Base-by-base conservation (phyloP, 2,113 vertebrate species). In the Sphaerodactylus townsendi region DNA sequence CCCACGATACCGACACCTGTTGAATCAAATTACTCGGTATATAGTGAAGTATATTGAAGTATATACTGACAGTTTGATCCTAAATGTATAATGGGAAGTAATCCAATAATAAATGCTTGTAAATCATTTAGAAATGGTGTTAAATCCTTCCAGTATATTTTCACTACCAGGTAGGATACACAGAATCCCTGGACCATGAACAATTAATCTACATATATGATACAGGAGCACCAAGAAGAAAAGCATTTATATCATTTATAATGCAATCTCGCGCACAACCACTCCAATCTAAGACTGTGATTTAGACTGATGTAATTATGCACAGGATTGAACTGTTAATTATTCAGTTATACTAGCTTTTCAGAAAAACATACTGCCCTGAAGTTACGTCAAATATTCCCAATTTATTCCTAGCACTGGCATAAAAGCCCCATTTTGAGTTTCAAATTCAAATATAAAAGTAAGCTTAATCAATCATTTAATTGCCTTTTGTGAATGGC, bases 1-100 rank as follows among this genome's bases (percentile, higher is more conserved):
- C 75, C 25, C 35, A 69, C 35, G 83, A 78, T 14, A 46, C 44
- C 71, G 30, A 28, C 59, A 83, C 44, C 81, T 66, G 72, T 71
- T 74, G 71, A 83, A 75, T 75, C 56, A 75, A 75, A 66, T 71
- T 84, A 70, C 14, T 62, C 75, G 71, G 23, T 70, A 30, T 37
- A 35, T 41, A 39, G 35, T 68, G 62, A 68, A 78, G 23, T 70
- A 30, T 37, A 35, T 41, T n/a, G n/a, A n/a, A 78, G 23, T 70
- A 30, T 37, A 35, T 41, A 39, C 48, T 68, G 62, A 68, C 59
- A 53, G 77, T 14, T 37, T 70, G 74, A 69, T 77, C 21, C 37
- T 44, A 70, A 70, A 84, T 37, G 71, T 30, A 41, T 69, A 46
- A 59, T 70, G 70, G 44, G 8, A 56, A 75, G 2, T 28, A 65